Evolutionary conservation across 2,888 invertebrate genomes (phyloP).

Genomic region (Trilocha varians): DNA sequence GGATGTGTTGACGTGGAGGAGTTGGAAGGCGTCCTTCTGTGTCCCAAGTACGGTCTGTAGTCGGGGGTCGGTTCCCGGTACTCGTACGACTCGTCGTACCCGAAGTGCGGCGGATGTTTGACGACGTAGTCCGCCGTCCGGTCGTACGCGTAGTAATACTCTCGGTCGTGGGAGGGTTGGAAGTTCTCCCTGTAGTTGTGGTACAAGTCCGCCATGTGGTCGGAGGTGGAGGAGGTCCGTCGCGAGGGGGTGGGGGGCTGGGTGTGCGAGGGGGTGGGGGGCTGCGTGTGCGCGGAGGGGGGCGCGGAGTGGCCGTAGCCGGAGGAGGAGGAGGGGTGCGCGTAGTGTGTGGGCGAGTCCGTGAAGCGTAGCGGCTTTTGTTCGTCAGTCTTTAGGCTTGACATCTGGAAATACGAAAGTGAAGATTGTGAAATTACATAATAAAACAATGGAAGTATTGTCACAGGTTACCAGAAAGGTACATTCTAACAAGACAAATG

Average conservation of each 20-base stretch:
- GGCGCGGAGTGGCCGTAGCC: constrained; percentile 69
- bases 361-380: constrained; percentile 81
- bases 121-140: constrained; percentile 61
- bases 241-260: constrained; percentile 77
- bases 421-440: background rate
- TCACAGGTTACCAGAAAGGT: too few species aligned
- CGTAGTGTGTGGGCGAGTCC: constrained; percentile 82
- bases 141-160: constrained; percentile 52
- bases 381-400: constrained; percentile 67
- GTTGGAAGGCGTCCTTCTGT: constrained; percentile 85
- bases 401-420: constrained; percentile 35
- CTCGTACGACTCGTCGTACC: constrained; percentile 58
- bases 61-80: constrained; percentile 52
- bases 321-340: constrained; percentile 62
- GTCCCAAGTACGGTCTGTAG: constrained; percentile 63
- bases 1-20: constrained; percentile 75
- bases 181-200: constrained; percentile 68
- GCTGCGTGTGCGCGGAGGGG: constrained; percentile 64
- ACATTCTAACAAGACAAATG: too few species aligned
- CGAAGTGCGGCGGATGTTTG: constrained; percentile 55
- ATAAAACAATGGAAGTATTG: too few species aligned
- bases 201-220: constrained; percentile 78
- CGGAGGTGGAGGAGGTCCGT: constrained; percentile 74
- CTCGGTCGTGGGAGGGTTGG: constrained; percentile 45
- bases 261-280: constrained; percentile 77